Evolutionary conservation across 2,888 invertebrate genomes (phyloP).

Genomic region (Eupeodes latifasciatus): DNA sequence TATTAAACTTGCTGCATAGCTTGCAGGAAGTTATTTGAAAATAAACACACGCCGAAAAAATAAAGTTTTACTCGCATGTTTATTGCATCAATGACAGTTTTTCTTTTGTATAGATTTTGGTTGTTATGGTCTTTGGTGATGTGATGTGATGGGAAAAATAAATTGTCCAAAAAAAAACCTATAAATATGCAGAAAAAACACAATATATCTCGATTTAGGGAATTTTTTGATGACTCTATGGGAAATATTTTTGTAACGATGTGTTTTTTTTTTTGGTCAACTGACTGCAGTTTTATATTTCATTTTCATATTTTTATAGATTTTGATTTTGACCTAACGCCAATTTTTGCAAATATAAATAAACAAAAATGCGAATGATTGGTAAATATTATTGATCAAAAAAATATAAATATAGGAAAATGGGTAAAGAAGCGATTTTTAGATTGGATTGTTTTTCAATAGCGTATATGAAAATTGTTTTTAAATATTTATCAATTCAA

Average conservation of each 20-base stretch:
- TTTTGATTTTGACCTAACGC: not conserved
- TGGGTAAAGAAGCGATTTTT: too few species aligned
- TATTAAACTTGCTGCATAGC: slow-evolving; percentile 41
- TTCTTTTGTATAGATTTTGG: not conserved
- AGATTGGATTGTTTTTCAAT: too few species aligned
- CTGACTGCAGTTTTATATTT: not conserved
- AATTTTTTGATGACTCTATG: slow-evolving; percentile 1
- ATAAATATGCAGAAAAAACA: not conserved
- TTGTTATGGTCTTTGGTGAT: not conserved
- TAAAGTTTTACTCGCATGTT: slow-evolving; percentile 15
- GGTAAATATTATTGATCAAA: too few species aligned
- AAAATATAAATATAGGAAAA: too few species aligned
- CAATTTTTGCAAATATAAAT: not conserved
- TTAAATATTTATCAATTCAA: too few species aligned
- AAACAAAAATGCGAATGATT: too few species aligned
- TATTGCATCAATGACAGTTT: slow-evolving; percentile 25
- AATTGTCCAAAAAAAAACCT: not conserved
- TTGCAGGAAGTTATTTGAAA: slow-evolving; percentile 33
- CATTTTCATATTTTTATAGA: slow-evolving; percentile 21
- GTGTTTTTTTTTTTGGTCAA: slow-evolving; percentile 1
- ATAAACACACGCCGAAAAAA: not conserved
- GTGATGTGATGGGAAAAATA: slow-evolving; percentile 6
- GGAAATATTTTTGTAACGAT: not conserved
- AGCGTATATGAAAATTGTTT: too few species aligned
- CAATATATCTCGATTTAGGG: not conserved